Evolutionary conservation across 2,888 invertebrate genomes (phyloP), one percentile per base, ranked within the genome.

Genomic region (Pyrocoelia pectoralis): DNA sequence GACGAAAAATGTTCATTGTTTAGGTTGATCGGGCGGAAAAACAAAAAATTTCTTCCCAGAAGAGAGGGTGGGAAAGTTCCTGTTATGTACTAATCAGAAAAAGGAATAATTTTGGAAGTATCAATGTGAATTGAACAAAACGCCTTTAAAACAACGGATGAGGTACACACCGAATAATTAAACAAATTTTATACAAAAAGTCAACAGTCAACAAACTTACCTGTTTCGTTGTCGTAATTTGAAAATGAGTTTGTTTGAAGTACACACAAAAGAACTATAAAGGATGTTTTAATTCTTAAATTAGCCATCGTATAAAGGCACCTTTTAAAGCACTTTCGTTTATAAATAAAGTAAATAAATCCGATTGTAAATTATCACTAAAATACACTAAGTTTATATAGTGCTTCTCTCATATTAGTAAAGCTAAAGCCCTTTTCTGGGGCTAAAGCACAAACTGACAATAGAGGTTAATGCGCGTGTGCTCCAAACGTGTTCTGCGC

Each of bases 261-360:
- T 43, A 43, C 10, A 15, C 12, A 43, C 8, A 43, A 43, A 15
- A 43, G 15, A 43, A 43, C 8, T 43, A 43, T 5, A 13, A 8
- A 43, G 1, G 13, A 15, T 2, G 10, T 12, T 8, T 12, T 9
- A 15, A 8, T 43, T 43, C 41, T 33, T 2, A 33, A 10, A 8
- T 8, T 15, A 43, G 41, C 15, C 41, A 43, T 43, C 13, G 41
- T 43, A 13, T 40, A 40, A 40, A 43, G 41, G 41, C 41, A 43
- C 41, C 41, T 15, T 13, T 15, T 15, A 43, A 43, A 43, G 41
- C 41, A 43, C 41, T 43, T 43, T 43, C 13, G 12, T 43, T 13
- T 43, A 33, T 43, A 43, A 43, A 15, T 43, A 43, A 43, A 43
- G 6, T 24, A 24, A 24, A 3, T 24, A 24, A 43, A 43, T 43